Conservation (phyloP, 2,888 invertebrate species). For the Hirudinaria manillensis region DNA sequence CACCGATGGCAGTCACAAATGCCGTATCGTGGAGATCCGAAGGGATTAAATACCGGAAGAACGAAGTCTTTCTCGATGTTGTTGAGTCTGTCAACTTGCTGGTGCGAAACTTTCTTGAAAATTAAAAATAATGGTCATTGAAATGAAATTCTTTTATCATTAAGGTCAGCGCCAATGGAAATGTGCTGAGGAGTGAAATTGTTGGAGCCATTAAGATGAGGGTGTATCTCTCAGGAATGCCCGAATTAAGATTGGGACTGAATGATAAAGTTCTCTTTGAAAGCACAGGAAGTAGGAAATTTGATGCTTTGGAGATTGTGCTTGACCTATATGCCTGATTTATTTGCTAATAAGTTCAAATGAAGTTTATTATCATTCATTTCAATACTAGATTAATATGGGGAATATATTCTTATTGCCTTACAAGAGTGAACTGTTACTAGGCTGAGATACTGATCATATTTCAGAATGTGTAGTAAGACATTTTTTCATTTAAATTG, state of each 20-base stretch:
- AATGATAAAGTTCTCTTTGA: constrained; percentile 97
- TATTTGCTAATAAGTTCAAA: neutral
- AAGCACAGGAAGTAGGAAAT: constrained; percentile 71
- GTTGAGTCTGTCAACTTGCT: constrained; percentile 94
- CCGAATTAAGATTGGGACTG: constrained; percentile 85
- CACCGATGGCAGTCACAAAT: constrained; percentile 98
- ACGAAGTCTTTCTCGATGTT: constrained; percentile 97
- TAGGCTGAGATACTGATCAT: too few relatives aligned
- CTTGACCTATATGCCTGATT: too few relatives aligned
- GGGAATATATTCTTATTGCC: neutral
- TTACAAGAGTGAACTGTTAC: too few relatives aligned
- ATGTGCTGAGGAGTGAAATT: constrained; percentile 91
- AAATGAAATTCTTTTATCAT: neutral
- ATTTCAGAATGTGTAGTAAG: too few relatives aligned
- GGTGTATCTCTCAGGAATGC: constrained; percentile 96
- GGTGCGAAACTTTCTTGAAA: constrained; percentile 48
- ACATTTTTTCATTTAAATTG: too few relatives aligned
- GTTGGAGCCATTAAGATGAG: constrained; percentile 98
- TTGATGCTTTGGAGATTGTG: neutral
- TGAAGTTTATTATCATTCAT: neutral
- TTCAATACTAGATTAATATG: neutral
- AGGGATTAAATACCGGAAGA: constrained; percentile 95
- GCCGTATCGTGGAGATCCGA: constrained; percentile 98
- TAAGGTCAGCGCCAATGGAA: constrained; percentile 77
- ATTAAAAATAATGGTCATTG: neutral